Evolutionary conservation across 37 sponge, comb jelly and placozoan genomes (phyloP).

Genomic region (Diacarnus erythraeanus): DNA sequence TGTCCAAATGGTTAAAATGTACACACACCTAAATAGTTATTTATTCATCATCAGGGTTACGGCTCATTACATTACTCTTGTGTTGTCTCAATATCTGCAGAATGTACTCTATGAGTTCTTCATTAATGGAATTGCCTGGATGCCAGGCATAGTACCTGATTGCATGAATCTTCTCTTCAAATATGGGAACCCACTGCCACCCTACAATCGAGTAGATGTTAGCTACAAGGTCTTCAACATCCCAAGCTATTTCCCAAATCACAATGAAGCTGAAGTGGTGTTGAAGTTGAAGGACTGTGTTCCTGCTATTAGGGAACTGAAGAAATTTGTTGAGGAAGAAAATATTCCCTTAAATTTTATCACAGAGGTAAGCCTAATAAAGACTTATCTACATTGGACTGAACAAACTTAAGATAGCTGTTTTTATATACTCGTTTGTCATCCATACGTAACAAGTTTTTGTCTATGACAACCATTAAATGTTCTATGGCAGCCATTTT

Average conservation of each 20-base stretch:
- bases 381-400: too few relatives aligned
- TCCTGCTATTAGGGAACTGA: constrained; percentile 32
- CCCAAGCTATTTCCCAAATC: constrained; percentile 36
- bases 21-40: too few relatives aligned
- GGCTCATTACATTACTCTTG: too few relatives aligned
- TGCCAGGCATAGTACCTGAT: constrained; percentile 18
- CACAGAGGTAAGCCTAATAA: constrained; percentile 57
- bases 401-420: too few relatives aligned
- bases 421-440: too few relatives aligned
- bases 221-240: constrained; percentile 46
- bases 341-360: constrained; percentile 54
- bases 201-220: constrained; percentile 45
- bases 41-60: too few relatives aligned
- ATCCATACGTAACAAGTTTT: too few relatives aligned
- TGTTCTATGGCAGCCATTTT: too few relatives aligned
- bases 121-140: constrained; percentile 16
- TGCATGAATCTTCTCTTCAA: constrained; percentile 41
- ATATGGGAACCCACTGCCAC: constrained; percentile 19
- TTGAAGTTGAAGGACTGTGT: constrained; percentile 39
- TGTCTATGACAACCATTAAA: too few relatives aligned
- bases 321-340: background rate
- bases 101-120: constrained; percentile 18
- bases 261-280: constrained; percentile 52
- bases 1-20: too few relatives aligned
- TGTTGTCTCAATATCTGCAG: background rate